Evolutionary conservation across 2,113 vertebrate species (phyloP).

Genomic region (Hippocampus zosterae): DNA sequence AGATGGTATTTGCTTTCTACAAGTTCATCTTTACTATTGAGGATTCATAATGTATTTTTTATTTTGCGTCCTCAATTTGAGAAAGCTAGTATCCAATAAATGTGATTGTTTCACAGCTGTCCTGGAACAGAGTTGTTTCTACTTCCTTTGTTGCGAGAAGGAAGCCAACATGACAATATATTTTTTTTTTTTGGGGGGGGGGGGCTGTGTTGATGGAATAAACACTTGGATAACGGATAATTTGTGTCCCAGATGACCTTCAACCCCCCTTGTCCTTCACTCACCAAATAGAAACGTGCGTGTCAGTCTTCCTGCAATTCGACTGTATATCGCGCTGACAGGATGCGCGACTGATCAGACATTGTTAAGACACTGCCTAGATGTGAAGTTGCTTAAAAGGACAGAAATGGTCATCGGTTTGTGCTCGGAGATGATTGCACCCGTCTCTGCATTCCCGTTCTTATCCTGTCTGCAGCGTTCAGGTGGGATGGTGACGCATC

Average conservation of each 20-base stretch:
- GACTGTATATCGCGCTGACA: neutral
- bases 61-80: slow-evolving; percentile 6
- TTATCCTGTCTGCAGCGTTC: slow-evolving; percentile 37
- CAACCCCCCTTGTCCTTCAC: slow-evolving; percentile 31
- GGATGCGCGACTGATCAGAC: neutral
- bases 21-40: no score
- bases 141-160: slow-evolving; percentile 15
- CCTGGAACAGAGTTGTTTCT: neutral
- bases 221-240: slow-evolving; percentile 37
- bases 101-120: slow-evolving; percentile 36
- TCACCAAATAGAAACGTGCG: slow-evolving; percentile 1
- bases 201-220: slow-evolving; percentile 25
- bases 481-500: slow-evolving; percentile 52
- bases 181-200: slow-evolving; percentile 6
- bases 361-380: neutral
- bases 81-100: slow-evolving; percentile 11
- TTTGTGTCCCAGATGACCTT: slow-evolving; percentile 44
- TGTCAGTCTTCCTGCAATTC: neutral
- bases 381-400: neutral
- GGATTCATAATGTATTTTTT: neutral
- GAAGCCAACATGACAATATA: slow-evolving; percentile 14
- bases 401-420: slow-evolving; percentile 23
- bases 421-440: slow-evolving; percentile 40
- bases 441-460: slow-evolving; percentile 9
- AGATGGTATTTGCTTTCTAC: no score